These are phyloP conservation scores for Clostera curtula DNA, from an alignment of 2,888 invertebrate genomes.

Conservation along the genomic window DNA sequence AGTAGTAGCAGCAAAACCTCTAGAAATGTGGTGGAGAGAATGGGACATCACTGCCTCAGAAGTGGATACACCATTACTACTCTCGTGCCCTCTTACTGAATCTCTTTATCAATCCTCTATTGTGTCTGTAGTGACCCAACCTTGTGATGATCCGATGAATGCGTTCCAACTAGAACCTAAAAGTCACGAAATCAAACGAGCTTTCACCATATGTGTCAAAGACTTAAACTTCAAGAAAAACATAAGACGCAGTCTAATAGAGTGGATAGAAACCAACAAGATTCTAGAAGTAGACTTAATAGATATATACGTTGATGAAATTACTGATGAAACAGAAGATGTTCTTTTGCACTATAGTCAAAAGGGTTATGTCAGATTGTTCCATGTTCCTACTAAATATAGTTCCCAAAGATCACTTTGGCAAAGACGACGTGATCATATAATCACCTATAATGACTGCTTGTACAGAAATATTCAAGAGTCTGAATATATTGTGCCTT, in stretches of 20 bases:
- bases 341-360: conserved; percentile 74
- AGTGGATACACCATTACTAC: conserved; percentile 73
- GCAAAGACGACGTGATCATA: conserved; percentile 81
- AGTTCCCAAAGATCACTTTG: conserved; percentile 61
- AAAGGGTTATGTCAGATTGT: conserved; percentile 61
- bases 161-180: conserved; percentile 44
- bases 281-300: conserved; percentile 80
- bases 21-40: conserved; percentile 78
- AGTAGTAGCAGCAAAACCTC: conserved; percentile 73
- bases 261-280: conserved; percentile 82
- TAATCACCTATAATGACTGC: conserved; percentile 86
- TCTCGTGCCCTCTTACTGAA: conserved; percentile 77
- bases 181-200: conserved; percentile 31
- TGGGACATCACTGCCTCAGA: conserved; percentile 70
- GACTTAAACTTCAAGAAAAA: conserved; percentile 79
- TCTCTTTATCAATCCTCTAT: conserved; percentile 45
- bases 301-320: conserved; percentile 78
- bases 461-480: conserved; percentile 80
- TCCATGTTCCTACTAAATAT: conserved; percentile 70
- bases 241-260: conserved; percentile 76
- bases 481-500: conserved; percentile 78
- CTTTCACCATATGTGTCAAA: conserved; percentile 82
- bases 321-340: conserved; percentile 69
- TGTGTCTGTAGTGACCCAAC: conserved; percentile 66
- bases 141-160: conserved; percentile 65